These are phyloP conservation scores for Columba livia DNA, from an alignment of 2,113 vertebrate species.

Conservation along the genomic window DNA sequence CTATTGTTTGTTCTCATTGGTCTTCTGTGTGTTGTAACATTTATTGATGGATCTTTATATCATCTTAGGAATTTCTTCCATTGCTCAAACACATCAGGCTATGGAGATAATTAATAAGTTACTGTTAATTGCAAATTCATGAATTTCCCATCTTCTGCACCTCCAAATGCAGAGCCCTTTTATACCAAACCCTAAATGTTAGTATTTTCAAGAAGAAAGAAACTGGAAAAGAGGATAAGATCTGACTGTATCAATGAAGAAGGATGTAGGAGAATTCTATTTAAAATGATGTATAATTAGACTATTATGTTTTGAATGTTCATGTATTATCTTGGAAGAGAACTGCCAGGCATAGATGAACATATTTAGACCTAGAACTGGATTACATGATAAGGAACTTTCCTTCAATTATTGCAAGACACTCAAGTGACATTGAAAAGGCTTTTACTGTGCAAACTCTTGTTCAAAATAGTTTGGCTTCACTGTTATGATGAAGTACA, in stretches of 20 bases:
- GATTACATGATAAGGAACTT: neutral
- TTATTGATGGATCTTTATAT: neutral
- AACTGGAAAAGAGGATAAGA: neutral
- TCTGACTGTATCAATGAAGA: neutral
- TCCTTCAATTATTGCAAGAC: neutral
- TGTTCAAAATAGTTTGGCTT: neutral
- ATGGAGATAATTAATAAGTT: neutral
- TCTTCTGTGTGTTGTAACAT: neutral
- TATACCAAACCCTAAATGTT: neutral
- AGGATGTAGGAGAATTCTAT: neutral
- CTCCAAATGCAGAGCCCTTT: accelerated
- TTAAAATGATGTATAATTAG: neutral
- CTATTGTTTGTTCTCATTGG: neutral
- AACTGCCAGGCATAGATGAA: neutral
- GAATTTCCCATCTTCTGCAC: neutral
- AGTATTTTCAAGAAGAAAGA: neutral
- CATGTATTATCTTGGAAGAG: neutral
- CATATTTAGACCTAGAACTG: neutral
- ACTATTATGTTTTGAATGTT: neutral
- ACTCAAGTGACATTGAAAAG: neutral
- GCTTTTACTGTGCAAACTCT: neutral
- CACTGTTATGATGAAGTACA: neutral
- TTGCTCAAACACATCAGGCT: neutral
- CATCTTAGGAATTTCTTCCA: neutral
- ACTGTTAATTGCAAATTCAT: neutral